Evolutionary conservation across 2,888 invertebrate species (phyloP).

Genomic region (Amblyjoppa proteus): DNA sequence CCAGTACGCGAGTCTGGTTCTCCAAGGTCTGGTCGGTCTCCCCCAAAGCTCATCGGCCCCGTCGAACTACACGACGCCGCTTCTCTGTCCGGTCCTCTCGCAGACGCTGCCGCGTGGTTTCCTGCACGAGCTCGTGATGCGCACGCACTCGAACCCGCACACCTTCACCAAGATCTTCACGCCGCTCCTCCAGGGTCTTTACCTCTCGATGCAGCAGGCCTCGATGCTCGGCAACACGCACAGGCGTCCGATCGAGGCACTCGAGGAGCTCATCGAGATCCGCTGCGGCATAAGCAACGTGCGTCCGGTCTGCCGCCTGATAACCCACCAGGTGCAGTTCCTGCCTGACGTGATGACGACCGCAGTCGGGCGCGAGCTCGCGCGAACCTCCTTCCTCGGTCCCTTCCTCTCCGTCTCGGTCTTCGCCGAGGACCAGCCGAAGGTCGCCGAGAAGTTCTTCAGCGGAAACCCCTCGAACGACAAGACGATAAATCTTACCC

Average conservation of each 20-base stretch:
- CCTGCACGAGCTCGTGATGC: constrained; percentile 89
- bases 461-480: constrained; percentile 87
- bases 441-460: constrained; percentile 93
- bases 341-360: constrained; percentile 90
- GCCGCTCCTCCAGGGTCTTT: constrained; percentile 90
- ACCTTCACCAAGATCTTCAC: constrained; percentile 88
- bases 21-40: constrained; percentile 86
- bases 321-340: constrained; percentile 90
- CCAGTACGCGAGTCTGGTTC: constrained; percentile 87
- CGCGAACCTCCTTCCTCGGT: constrained; percentile 94
- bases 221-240: constrained; percentile 90
- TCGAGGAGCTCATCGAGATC: constrained; percentile 93
- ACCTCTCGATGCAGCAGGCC: constrained; percentile 89
- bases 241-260: constrained; percentile 89
- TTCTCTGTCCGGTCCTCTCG: constrained; percentile 89
- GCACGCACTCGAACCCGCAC: constrained; percentile 88
- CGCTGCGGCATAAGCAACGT: constrained; percentile 89
- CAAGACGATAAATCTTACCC: constrained; percentile 89
- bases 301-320: constrained; percentile 92
- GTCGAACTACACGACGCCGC: constrained; percentile 87
- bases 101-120: constrained; percentile 92
- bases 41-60: constrained; percentile 70
- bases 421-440: constrained; percentile 96
- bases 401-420: constrained; percentile 96
- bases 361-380: constrained; percentile 94